Conservation (phyloP, 2,888 invertebrate genomes). For the Coleophora deauratella region DNA sequence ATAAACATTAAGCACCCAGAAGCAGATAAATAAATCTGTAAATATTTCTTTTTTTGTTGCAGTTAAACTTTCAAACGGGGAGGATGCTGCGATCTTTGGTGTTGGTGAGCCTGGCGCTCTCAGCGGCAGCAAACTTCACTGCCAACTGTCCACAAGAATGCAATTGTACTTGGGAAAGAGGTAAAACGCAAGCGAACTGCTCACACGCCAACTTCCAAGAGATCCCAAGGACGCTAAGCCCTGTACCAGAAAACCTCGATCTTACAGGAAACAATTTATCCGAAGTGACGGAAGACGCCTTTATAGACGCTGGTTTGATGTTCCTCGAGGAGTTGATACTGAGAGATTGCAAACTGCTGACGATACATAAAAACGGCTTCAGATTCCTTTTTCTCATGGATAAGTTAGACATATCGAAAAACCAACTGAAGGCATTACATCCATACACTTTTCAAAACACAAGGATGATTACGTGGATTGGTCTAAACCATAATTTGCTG, state of each 20-base stretch:
- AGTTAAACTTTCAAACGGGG: conserved; percentile 49
- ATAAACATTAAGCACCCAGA: too few relatives aligned
- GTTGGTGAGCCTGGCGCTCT: conserved; percentile 34
- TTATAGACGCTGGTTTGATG: conserved; percentile 79
- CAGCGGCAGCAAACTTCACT: conserved; percentile 64
- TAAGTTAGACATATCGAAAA: conserved; percentile 87
- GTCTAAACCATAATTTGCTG: conserved; percentile 84
- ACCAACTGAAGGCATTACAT: conserved; percentile 78
- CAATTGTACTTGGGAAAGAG: conserved; percentile 89
- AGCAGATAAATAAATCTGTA: too few relatives aligned
- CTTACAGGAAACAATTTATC: conserved; percentile 80
- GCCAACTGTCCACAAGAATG: conserved; percentile 79
- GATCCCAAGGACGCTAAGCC: conserved; percentile 82
- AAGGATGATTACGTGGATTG: conserved; percentile 79
- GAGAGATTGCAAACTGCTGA: conserved; percentile 81
- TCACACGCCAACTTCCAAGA: conserved; percentile 76
- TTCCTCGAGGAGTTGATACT: conserved; percentile 88
- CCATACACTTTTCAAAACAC: conserved; percentile 82
- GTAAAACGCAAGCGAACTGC: conserved; percentile 89
- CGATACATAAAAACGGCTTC: conserved; percentile 84
- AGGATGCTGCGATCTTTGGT: conserved; percentile 33
- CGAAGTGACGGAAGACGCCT: conserved; percentile 79
- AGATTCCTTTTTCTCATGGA: conserved; percentile 84
- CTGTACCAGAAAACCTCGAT: conserved; percentile 82
- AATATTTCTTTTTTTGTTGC: conserved; percentile 47